Base-by-base conservation (phyloP, 2,888 invertebrate genomes). In the Melikaiella ostensackeni region DNA sequence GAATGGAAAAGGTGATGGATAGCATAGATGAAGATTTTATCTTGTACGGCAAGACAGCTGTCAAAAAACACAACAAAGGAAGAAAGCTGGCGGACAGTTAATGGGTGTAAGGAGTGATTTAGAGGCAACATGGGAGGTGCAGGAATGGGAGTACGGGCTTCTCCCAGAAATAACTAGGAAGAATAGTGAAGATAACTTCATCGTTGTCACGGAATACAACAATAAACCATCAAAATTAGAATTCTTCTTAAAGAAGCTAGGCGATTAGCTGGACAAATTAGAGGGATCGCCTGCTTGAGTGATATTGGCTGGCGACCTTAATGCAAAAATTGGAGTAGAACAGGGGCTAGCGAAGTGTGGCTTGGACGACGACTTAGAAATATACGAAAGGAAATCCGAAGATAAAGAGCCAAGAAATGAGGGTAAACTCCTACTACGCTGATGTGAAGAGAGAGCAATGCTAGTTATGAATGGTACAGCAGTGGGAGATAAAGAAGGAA, bases 401-500 rank as follows among this genome's bases (percentile, higher is more conserved):
- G 57, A 74, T 59, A 21, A 27, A 21, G 57, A 74, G n/a, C 5
- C 57, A n/a, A 27, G 74, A 30, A n/a, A 19, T 19, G 33, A 74
- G 16, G 74, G 74, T 1, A 55, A 35, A 35, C 19, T 35, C 13
- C 9, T 57, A 33, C 2, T 55, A 16, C 13, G 16, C 13, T 57
- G 74, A 30, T 55, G 55, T 16, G 74, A 74, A 27, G 27, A 4
- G 19, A 74, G 57, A 33, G 27, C 74, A 33, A 57, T 74, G 55
- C 19, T 74, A 21, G 27, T 74, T 46, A 74, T 74, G 74, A 74
- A 74, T 16, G 57, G 74, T 1, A 74, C 57, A 24, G 19, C 57
- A 13, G 33, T 21, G 30, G 74, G 30, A 55, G 74, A 74, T 33
- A 11, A 6, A 35, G 55, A 74, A 30, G 74, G 74, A 2, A 74